Percentiles rank a stretch among this genome's conserved stretches.
Evolutionary conservation across 2,797 vertebrate genomes (phyloP).

Genomic region (Molothrus ater): DNA sequence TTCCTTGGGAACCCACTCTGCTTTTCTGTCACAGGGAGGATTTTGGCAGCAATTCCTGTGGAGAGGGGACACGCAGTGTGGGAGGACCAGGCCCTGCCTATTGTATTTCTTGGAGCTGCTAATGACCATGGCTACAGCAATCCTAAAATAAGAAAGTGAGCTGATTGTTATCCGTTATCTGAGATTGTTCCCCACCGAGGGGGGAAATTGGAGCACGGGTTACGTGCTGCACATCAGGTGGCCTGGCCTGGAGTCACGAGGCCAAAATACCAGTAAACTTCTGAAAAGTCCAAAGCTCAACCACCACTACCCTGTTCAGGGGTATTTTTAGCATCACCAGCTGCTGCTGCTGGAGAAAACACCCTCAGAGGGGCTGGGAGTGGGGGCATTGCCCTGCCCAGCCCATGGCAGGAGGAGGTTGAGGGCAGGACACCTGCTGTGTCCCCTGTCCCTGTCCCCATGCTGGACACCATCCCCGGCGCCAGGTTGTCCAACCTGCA

Average conservation of each 20-base stretch:
- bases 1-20: background rate
- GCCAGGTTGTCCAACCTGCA: background rate
- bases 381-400: background rate
- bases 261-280: background rate
- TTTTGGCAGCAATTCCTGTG: slow-evolving; percentile 6
- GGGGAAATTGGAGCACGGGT: background rate
- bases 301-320: background rate
- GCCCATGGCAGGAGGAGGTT: background rate
- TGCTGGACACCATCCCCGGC: fast-evolving
- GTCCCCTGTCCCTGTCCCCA: background rate
- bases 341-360: background rate
- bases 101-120: slow-evolving; percentile 16
- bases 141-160: slow-evolving; percentile 52
- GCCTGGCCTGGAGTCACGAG: background rate
- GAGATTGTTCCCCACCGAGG: background rate
- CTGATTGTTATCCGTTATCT: slow-evolving; percentile 2
- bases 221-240: background rate
- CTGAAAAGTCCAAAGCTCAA: slow-evolving; percentile 23
- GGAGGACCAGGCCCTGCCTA: slow-evolving; percentile 16
- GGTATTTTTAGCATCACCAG: slow-evolving; percentile 38
- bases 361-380: background rate
- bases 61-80: background rate
- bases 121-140: background rate
- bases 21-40: background rate
- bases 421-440: background rate